Base-by-base conservation (phyloP, 2,113 vertebrate species). In the Megaceryle torquata region DNA sequence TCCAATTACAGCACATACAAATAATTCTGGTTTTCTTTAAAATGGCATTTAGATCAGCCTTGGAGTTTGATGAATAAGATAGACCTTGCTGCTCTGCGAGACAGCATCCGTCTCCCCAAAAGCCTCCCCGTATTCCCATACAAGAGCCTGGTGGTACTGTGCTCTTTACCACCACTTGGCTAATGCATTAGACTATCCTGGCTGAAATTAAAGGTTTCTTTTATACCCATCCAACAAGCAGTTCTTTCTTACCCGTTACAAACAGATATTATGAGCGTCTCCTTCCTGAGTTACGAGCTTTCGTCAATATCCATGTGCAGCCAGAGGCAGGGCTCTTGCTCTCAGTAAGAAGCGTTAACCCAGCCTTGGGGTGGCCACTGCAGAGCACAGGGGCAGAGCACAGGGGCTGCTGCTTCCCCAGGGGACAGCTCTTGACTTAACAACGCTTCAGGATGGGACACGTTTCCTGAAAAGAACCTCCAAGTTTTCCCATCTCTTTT, bases 221-320 rank as follows among this genome's bases (percentile, higher is more conserved):
- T 96, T 75, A 86, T 84, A 78, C 5, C 9, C 76, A 78, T 29
- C n/a, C 51, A 94, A 95, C 91, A 96, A 88, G 79, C 56, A 81
- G 68, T 15, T 91, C 94, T 94, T 96, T 97, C 93, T 96, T 86
- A 78, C 5, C 39, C 82, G 3, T 80, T 74, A 85, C 59, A 96
- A 82, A 59, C 72, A 82, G 88, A 91, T 91, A 91, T 7, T 93
- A 91, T 75, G 71, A 88, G 51, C 39, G 46, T 35, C 51, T 85
- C 63, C 76, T 88, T 64, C 67, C 79, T 6, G 1, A 95, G 37
- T 60, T 71, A 82, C 56, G 90, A 84, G 75, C 59, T 77, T 94
- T 86, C 59, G 60, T 81, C 68, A 43, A 26, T 80, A 24, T 11
- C n/a, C 51, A 35, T 0, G 26, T 60, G 68, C 79, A 83, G 88